Evolutionary conservation across 2,113 vertebrate genomes (phyloP).

Genomic region (Aythya baeri): DNA sequence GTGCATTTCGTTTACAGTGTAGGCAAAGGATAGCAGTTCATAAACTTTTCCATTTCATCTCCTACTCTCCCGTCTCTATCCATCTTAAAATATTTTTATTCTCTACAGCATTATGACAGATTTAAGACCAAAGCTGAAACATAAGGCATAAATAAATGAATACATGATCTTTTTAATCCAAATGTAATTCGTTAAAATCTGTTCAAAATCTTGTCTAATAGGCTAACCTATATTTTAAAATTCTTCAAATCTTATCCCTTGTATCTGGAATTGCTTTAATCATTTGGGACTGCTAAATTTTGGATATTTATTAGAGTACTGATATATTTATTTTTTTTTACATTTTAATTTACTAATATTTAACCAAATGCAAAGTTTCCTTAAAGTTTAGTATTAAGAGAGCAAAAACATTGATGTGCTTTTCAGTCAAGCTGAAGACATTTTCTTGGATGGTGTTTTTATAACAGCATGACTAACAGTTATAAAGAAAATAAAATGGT

Average conservation of each 20-base stretch:
- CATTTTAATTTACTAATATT: not conserved
- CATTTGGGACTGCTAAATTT: not conserved
- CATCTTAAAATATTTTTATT: slow-evolving; percentile 2
- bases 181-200: not conserved
- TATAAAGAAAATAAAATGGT: not conserved
- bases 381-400: not conserved
- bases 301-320: not conserved
- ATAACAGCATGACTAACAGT: not conserved
- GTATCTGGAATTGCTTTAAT: not conserved
- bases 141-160: slow-evolving; percentile 8
- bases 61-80: not conserved
- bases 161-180: slow-evolving; percentile 5
- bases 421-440: not conserved
- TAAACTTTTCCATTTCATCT: not conserved
- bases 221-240: not conserved
- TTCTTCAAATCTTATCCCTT: not conserved
- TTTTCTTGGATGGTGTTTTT: not conserved
- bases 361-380: not conserved
- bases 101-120: not conserved
- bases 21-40: not conserved
- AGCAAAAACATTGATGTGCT: not conserved
- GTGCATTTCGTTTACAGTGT: not conserved
- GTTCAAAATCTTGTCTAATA: not conserved
- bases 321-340: not conserved
- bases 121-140: slow-evolving; percentile 24